Percentiles rank a stretch among this genome's conserved stretches.
Conservation (phyloP, 2,113 vertebrate genomes). For the Gadus macrocephalus region DNA sequence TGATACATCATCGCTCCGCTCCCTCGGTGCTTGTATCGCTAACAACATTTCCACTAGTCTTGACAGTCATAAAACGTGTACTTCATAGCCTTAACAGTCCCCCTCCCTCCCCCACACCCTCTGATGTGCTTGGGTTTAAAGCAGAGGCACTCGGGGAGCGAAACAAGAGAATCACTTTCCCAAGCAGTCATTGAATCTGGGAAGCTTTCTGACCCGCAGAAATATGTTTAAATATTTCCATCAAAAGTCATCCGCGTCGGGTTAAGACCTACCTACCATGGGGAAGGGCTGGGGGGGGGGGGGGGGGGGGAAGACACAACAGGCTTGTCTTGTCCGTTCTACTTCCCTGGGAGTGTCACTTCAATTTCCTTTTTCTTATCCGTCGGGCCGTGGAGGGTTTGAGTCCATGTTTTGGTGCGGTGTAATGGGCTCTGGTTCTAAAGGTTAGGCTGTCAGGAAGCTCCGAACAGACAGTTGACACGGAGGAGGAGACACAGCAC, state of each 20-base stretch:
- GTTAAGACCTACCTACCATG: slow-evolving; percentile 37
- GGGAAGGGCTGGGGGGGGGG: neutral
- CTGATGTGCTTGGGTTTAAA: slow-evolving; percentile 4
- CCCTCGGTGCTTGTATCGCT: slow-evolving; percentile 31
- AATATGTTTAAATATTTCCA: slow-evolving; percentile 43
- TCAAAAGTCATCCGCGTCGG: slow-evolving; percentile 30
- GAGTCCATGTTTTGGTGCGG: slow-evolving; percentile 11
- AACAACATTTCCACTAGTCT: slow-evolving; percentile 30
- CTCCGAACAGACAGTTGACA: slow-evolving; percentile 5
- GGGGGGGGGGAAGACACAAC: too few species aligned
- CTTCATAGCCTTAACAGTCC: slow-evolving; percentile 32
- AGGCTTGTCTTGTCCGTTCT: slow-evolving; percentile 5
- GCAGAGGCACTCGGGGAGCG: slow-evolving; percentile 12
- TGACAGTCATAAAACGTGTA: slow-evolving; percentile 43
- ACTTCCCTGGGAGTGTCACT: slow-evolving; percentile 19
- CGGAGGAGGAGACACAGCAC: neutral
- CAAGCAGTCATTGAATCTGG: slow-evolving; percentile 50
- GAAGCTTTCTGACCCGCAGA: slow-evolving; percentile 36
- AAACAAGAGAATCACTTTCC: slow-evolving; percentile 28
- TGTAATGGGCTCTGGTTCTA: slow-evolving; percentile 24
- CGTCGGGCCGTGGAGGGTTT: slow-evolving; percentile 26
- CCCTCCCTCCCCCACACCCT: neutral
- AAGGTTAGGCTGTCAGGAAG: slow-evolving; percentile 12
- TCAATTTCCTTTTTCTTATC: neutral
- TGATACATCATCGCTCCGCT: slow-evolving; percentile 31